A percentile compares a stretch with the other conserved stretches of the same genome.
These are phyloP conservation scores for Pituophis catenifer DNA, from an alignment of 2,113 vertebrate species.

Conservation along the genomic window DNA sequence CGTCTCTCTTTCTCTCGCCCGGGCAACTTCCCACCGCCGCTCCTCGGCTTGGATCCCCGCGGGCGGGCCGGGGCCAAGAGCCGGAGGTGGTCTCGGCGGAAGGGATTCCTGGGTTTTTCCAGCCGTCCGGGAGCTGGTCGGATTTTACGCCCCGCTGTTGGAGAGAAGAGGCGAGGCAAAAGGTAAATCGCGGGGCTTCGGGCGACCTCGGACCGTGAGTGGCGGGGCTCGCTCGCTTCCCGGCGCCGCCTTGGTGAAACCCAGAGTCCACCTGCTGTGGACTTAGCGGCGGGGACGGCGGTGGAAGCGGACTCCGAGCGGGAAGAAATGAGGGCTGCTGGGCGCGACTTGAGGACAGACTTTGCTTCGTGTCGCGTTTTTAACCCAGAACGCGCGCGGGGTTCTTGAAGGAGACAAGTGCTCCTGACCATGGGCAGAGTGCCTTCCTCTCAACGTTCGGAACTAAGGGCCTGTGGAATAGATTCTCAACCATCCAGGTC, in stretches of 20 bases:
- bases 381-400: neutral
- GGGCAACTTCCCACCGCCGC: too few relatives aligned
- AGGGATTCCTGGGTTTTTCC: neutral
- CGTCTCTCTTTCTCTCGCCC: neutral
- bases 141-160: neutral
- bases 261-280: constrained; percentile 3
- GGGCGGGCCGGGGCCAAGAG: neutral
- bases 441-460: neutral
- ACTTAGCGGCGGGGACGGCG: neutral
- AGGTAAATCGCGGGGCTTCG: neutral
- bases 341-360: neutral
- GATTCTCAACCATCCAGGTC: too few relatives aligned
- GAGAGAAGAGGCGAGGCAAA: neutral
- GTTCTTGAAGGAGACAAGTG: neutral
- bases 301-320: neutral
- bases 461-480: too few relatives aligned
- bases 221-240: neutral
- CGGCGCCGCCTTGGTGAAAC: neutral
- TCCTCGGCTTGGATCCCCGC: neutral
- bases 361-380: neutral
- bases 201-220: neutral
- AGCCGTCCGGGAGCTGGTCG: neutral
- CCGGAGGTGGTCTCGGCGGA: neutral
- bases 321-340: neutral
- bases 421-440: neutral